Conservation (phyloP, 1,140 invertebrate genomes). For the Saccostrea cuccullata region DNA sequence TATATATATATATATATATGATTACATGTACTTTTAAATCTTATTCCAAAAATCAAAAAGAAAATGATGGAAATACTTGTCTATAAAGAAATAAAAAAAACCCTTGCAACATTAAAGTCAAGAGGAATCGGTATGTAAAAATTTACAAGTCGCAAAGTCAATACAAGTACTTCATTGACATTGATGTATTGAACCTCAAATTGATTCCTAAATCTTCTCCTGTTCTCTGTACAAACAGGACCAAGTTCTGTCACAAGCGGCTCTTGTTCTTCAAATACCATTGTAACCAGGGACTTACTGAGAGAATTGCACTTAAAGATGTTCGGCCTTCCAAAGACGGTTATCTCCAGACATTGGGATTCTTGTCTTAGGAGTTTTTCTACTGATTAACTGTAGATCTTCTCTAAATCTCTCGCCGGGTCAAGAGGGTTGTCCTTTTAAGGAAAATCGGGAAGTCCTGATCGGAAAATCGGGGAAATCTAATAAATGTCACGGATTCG, state of each 20-base stretch:
- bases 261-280: background rate
- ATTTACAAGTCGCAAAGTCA: background rate
- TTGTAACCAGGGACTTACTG: background rate
- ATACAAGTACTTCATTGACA: background rate
- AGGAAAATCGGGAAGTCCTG: no score
- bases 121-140: background rate
- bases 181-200: slow-evolving; percentile 27
- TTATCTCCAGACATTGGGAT: background rate
- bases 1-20: no score
- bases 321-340: background rate
- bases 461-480: no score
- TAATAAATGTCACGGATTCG: no score
- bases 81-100: background rate
- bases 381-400: background rate
- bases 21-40: no score
- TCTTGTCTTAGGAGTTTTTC: no score
- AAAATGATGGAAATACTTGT: background rate
- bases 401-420: background rate
- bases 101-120: background rate
- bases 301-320: slow-evolving; percentile 1
- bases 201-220: slow-evolving; percentile 23
- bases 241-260: background rate
- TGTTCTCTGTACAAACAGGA: background rate
- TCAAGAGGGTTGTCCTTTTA: background rate
- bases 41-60: no score